A percentile compares a stretch with the other conserved stretches of the same genome.
Conservation (phyloP, 2,888 invertebrate species). For the Cantharis flavilabris region DNA sequence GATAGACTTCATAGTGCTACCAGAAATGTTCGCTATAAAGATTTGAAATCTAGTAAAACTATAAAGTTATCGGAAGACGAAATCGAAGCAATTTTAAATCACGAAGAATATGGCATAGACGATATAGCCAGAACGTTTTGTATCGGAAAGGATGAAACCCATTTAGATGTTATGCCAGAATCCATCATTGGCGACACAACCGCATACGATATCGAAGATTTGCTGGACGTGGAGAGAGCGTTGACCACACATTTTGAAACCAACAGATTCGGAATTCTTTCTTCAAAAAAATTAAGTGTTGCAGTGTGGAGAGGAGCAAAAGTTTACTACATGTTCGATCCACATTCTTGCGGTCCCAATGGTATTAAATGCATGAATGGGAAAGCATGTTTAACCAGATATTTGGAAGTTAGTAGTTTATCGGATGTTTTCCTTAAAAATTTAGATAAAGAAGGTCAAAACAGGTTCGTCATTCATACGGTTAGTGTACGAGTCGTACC, state of each 20-base stretch:
- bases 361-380: constrained; percentile 49
- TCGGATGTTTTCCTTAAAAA: constrained; percentile 47
- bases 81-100: constrained; percentile 41
- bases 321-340: constrained; percentile 56
- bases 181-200: constrained; percentile 49
- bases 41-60: constrained; percentile 34
- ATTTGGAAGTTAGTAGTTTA: constrained; percentile 42
- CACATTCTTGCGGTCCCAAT: constrained; percentile 54
- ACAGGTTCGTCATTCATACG: constrained; percentile 46
- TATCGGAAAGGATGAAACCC: constrained; percentile 49
- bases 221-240: constrained; percentile 49
- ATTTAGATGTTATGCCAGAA: constrained; percentile 46
- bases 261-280: constrained; percentile 50
- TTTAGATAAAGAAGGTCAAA: constrained; percentile 44
- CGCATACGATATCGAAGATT: constrained; percentile 41
- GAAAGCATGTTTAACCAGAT: constrained; percentile 52
- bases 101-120: constrained; percentile 41
- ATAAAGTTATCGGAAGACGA: constrained; percentile 41
- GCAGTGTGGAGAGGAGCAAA: constrained; percentile 55
- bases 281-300: constrained; percentile 47
- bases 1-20: constrained; percentile 63
- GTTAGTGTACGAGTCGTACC: constrained; percentile 37
- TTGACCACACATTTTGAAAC: constrained; percentile 51
- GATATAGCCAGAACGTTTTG: constrained; percentile 49
- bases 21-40: constrained; percentile 40